These are phyloP conservation scores for Ophioninae sp. DNA, from an alignment of 2,888 invertebrate genomes.

Conservation along the genomic window DNA sequence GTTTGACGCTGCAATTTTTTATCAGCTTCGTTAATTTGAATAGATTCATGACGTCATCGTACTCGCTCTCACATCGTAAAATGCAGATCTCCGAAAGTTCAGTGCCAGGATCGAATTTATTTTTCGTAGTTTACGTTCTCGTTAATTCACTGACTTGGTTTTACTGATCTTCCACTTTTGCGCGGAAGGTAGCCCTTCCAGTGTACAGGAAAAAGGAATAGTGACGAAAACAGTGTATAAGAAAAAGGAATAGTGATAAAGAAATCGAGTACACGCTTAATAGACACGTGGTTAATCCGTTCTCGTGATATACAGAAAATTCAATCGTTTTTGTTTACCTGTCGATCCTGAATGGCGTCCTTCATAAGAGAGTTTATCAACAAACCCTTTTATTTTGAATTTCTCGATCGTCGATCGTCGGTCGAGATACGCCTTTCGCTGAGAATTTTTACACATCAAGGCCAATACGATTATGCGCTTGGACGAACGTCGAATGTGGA, in stretches of 20 bases:
- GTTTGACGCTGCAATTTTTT: no score
- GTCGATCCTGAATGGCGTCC: neutral
- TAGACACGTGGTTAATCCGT: slow-evolving; percentile 37
- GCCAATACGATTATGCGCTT: slow-evolving; percentile 6
- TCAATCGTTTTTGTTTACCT: neutral
- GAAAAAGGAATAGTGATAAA: no score
- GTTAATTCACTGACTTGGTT: slow-evolving; percentile 36
- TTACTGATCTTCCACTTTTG: slow-evolving; percentile 8
- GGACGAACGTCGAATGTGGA: neutral
- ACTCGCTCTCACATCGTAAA: neutral
- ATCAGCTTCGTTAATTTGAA: no score
- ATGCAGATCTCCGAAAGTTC: neutral
- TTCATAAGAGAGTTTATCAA: neutral
- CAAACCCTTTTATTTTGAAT: no score
- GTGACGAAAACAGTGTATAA: no score
- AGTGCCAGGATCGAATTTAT: neutral
- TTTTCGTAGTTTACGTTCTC: slow-evolving; percentile 18
- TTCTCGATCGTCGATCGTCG: no score
- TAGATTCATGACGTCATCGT: no score
- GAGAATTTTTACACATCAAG: slow-evolving; percentile 8
- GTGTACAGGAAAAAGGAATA: neutral
- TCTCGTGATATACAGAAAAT: slow-evolving; percentile 28
- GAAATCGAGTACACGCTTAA: no score
- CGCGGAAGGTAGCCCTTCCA: neutral
- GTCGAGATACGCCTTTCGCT: no score